phyloP scores from a whole-genome alignment of 1,140 invertebrate genomes.

The Charaxes varanes region DNA sequence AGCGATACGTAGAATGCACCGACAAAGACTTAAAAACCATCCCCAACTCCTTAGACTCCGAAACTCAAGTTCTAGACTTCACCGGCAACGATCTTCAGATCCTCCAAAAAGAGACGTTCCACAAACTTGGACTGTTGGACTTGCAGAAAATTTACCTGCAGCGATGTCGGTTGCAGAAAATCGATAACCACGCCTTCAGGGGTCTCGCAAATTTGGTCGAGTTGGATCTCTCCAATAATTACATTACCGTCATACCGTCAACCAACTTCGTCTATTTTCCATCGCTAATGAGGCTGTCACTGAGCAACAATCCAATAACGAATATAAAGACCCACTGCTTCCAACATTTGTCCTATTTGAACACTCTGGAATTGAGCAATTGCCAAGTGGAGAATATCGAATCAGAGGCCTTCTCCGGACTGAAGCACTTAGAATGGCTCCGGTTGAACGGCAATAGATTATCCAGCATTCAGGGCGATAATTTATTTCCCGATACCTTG shows the following conservation, averaged over 20 bases:
- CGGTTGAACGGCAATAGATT: conserved; percentile 88
- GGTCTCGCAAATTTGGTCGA: conserved; percentile 92
- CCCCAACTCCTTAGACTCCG: conserved; percentile 88
- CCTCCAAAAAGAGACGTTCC: conserved; percentile 84
- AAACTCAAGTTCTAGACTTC: conserved; percentile 91
- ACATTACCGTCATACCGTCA: conserved; percentile 83
- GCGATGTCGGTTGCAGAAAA: conserved; percentile 82
- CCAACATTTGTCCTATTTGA: conserved; percentile 81
- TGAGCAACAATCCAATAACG: conserved; percentile 88
- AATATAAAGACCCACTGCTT: conserved; percentile 85
- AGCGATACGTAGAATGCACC: conserved; percentile 91
- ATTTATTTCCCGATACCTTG: conserved; percentile 82
- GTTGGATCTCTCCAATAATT: conserved; percentile 89
- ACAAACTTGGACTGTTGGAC: conserved; percentile 86
- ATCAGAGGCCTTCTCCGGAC: conserved; percentile 86
- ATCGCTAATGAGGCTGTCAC: conserved; percentile 85
- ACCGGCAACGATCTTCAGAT: conserved; percentile 86
- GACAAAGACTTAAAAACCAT: conserved; percentile 83
- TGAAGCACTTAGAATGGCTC: conserved; percentile 88
- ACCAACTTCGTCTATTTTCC: conserved; percentile 84
- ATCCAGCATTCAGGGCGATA: conserved; percentile 79
- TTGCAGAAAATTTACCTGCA: conserved; percentile 89
- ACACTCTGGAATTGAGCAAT: conserved; percentile 86
- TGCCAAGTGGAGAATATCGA: conserved; percentile 86
- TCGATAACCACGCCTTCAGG: conserved; percentile 86